Base-by-base conservation (phyloP, 30 jellyfish, hydroid and myxozoan genomes). In the Turritopsis dohrnii region DNA sequence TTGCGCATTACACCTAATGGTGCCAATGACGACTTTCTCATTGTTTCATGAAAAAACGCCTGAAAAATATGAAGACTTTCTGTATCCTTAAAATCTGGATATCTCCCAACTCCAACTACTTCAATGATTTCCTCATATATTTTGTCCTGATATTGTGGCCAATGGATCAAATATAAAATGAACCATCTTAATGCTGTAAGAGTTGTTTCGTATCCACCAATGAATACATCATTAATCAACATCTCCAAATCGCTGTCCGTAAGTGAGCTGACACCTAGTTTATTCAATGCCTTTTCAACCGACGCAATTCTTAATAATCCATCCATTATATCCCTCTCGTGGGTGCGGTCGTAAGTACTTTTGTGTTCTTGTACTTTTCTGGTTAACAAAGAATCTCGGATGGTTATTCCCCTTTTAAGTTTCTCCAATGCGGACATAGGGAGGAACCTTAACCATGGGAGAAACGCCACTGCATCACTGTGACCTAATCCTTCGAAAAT, bases 201-300 rank as follows among this genome's bases (percentile, higher is more conserved):
- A 54, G 97, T 86, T 74, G 97, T 82, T 83, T 91, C 97, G 13
- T 83, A 77, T 16, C 96, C 97, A 20, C 94, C 97, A 7, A 89
- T 66, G 52, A 91, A 82, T 1, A 88, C 90, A 30, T 86, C 96
- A 29, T 76, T 84, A 8, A 91, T 66, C 23, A 87, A 71, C 90
- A 87, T 76, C 52, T 83, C 90, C 20, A 86, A 22, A 53, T 86
- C 85, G 71, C 83, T 96, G 26, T 87, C 89, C 0, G 88, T 79
- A 3, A 74, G 26, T 16, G 83, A 26, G n/a, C 54, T 74, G 53
- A 13, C 54, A 29, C 54, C 54, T n/a, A 23, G 30, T 69, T 69
- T 27, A 9, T 69, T 69, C 9, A 69, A n/a, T 21, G 53, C 18
- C 8, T 77, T 77, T 18, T 80, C 84, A 3, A 5, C 87, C 20